phyloP scores from a whole-genome alignment of 2,888 invertebrate genomes.

The Thecocarcelia acutangulata region DNA sequence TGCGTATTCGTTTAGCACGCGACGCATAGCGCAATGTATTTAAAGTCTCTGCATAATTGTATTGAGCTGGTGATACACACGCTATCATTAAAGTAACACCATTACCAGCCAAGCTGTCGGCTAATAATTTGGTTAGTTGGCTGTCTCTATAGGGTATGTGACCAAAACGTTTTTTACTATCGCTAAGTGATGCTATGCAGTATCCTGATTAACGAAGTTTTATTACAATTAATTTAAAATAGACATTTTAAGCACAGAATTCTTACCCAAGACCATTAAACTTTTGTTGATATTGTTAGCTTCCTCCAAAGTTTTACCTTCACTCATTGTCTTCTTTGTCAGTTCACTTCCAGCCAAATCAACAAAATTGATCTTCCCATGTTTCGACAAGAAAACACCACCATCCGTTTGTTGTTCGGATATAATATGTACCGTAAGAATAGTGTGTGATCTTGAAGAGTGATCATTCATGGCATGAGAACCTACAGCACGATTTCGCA shows the following conservation, averaged over 20 bases:
- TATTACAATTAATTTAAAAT: slow-evolving; percentile 1
- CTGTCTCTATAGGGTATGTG: slow-evolving; percentile 98
- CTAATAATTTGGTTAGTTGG: slow-evolving; percentile 94
- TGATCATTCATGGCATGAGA: slow-evolving; percentile 96
- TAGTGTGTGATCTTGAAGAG: slow-evolving; percentile 92
- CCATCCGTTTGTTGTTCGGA: slow-evolving; percentile 91
- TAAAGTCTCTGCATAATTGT: slow-evolving; percentile 92
- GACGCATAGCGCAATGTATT: slow-evolving; percentile 96
- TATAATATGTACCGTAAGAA: slow-evolving; percentile 92
- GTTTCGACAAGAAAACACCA: slow-evolving; percentile 92
- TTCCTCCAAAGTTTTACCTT: slow-evolving; percentile 93
- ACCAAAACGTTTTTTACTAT: slow-evolving; percentile 88
- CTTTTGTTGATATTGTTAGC: slow-evolving; percentile 98
- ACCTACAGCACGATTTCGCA: slow-evolving; percentile 94
- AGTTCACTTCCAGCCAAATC: slow-evolving; percentile 98
- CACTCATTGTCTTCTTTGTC: slow-evolving; percentile 94
- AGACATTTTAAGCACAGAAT: not conserved
- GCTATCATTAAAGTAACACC: slow-evolving; percentile 98
- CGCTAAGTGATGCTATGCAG: slow-evolving; percentile 95
- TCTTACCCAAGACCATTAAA: slow-evolving; percentile 92
- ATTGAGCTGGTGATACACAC: slow-evolving; percentile 94
- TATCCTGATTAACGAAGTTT: slow-evolving; percentile 85
- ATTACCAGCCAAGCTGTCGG: slow-evolving; percentile 96
- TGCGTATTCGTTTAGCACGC: slow-evolving; percentile 94
- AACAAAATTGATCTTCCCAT: slow-evolving; percentile 97